Conservation (phyloP, 2,888 invertebrate species). For the Phania funesta region DNA sequence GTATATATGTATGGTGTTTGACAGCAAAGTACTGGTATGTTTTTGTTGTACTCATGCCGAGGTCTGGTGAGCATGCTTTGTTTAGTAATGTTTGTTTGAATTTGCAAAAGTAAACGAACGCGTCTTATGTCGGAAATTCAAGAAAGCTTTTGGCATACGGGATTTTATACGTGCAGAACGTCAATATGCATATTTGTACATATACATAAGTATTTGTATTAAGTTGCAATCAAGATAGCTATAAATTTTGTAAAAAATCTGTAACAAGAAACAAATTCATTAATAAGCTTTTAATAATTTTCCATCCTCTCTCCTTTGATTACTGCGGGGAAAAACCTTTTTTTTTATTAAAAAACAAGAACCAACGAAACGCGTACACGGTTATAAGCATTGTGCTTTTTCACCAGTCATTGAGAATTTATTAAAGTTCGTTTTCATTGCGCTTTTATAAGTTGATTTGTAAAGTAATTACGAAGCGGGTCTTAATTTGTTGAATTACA, state of each 20-base stretch:
- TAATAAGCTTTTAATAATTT: not conserved
- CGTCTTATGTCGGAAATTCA: not conserved
- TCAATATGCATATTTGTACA: too few species aligned
- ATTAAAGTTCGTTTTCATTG: conserved; percentile 32
- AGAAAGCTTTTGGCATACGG: not conserved
- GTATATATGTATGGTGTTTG: too few species aligned
- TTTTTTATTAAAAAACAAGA: conserved; percentile 36
- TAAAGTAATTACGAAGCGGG: conserved; percentile 53
- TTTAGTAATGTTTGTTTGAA: too few species aligned
- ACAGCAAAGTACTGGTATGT: too few species aligned
- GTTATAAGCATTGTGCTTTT: not conserved
- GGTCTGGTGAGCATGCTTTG: too few species aligned
- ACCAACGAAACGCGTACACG: not conserved
- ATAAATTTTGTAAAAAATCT: not conserved
- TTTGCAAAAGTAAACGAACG: not conserved
- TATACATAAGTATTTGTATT: too few species aligned
- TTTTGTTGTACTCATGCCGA: too few species aligned
- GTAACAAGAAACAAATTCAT: conserved; percentile 33
- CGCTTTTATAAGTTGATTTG: conserved; percentile 31
- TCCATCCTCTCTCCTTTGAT: not conserved
- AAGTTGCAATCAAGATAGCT: not conserved
- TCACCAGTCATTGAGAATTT: not conserved
- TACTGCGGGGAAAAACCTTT: conserved; percentile 62
- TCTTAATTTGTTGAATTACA: not conserved
- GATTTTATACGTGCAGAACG: not conserved